Evolutionary conservation across 2,113 vertebrate genomes (phyloP).

Genomic region (Myiopsitta monachus): DNA sequence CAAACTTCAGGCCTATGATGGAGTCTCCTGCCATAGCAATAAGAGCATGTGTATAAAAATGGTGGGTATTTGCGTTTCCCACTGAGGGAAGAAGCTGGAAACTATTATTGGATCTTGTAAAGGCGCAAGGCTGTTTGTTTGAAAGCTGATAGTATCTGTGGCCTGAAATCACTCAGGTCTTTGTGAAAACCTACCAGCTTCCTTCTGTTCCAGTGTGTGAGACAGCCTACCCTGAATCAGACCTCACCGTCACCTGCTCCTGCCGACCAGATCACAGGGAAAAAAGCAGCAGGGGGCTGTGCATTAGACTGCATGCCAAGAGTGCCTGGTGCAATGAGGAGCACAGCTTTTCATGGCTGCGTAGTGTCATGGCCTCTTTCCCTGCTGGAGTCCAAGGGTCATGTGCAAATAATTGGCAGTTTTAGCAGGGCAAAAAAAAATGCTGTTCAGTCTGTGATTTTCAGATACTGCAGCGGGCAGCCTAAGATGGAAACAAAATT

Average conservation of each 20-base stretch:
- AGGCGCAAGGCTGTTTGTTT: neutral
- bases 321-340: neutral
- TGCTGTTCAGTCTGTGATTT: neutral
- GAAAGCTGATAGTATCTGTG: neutral
- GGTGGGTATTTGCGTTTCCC: fast-evolving
- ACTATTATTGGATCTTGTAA: neutral
- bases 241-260: neutral
- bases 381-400: neutral
- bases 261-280: neutral
- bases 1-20: fast-evolving
- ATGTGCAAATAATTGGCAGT: neutral
- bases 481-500: neutral
- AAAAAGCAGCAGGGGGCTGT: neutral
- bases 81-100: neutral
- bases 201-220: neutral
- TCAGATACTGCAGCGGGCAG: neutral
- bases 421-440: neutral
- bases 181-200: neutral
- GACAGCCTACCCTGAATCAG: neutral
- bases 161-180: neutral
- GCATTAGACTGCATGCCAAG: fast-evolving
- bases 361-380: neutral
- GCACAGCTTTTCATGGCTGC: neutral
- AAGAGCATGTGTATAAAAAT: neutral
- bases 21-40: neutral